Percentiles rank a stretch among this genome's conserved stretches.
phyloP scores from a whole-genome alignment of 2,113 vertebrate genomes.

The Ciconia maguari region DNA sequence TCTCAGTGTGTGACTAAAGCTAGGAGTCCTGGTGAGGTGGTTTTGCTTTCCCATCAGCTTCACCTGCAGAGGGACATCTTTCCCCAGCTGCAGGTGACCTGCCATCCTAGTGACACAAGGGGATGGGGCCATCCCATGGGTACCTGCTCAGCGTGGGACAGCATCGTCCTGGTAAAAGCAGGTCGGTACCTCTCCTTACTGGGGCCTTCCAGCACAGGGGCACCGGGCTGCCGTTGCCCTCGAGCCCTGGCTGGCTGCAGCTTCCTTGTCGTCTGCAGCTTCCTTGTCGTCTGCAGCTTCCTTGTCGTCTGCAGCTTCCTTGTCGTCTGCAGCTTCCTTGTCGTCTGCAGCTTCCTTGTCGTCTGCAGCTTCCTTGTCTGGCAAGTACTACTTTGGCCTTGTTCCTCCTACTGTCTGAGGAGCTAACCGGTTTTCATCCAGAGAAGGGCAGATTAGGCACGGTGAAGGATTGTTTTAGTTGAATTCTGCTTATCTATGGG shows the following conservation, averaged over 20 bases:
- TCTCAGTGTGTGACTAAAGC: neutral
- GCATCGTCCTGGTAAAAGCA: neutral
- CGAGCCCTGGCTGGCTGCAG: neutral
- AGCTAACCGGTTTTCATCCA: neutral
- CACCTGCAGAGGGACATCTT: neutral
- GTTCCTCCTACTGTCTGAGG: neutral
- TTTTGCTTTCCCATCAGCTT: neutral
- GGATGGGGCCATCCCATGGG: neutral
- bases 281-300: too few relatives aligned
- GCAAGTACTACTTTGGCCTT: neutral
- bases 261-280: too few relatives aligned
- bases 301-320: neutral
- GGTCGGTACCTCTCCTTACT: neutral
- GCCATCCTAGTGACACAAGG: neutral
- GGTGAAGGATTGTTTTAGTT: neutral
- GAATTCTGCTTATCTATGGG: neutral
- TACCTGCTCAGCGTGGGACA: neutral
- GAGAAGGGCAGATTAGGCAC: neutral
- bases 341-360: neutral
- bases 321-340: neutral
- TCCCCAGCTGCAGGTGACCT: neutral
- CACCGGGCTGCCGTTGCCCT: neutral
- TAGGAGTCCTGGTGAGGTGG: neutral
- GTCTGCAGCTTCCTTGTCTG: neutral
- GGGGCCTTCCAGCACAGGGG: neutral